Percentiles rank a stretch among this genome's conserved stretches.
These are phyloP conservation scores for Dendrocopos noguchii DNA, from an alignment of 2,113 vertebrate genomes.

Conservation along the genomic window DNA sequence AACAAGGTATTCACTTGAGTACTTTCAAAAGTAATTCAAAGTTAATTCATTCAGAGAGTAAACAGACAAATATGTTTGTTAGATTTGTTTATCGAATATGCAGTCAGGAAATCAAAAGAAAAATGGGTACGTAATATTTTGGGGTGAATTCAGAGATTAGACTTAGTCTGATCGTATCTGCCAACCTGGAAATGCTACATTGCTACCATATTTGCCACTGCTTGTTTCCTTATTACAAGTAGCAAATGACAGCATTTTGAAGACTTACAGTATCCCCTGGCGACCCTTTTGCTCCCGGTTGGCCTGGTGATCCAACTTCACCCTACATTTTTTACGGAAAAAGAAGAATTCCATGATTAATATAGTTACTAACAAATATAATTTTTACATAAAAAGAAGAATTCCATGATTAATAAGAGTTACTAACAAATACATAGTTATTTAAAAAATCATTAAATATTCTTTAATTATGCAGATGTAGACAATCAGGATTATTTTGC, in stretches of 20 bases:
- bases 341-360: background rate
- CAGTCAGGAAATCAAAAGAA: background rate
- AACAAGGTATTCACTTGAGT: background rate
- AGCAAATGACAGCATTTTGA: background rate
- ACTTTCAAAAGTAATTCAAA: background rate
- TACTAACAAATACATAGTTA: background rate
- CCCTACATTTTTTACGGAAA: conserved; percentile 70
- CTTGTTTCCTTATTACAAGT: background rate
- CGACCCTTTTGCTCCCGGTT: conserved; percentile 75
- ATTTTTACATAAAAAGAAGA: conserved; percentile 38
- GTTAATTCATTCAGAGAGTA: background rate
- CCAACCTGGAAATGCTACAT: background rate
- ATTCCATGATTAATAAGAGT: background rate
- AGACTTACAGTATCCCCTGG: conserved; percentile 76
- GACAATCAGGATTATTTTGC: too few relatives aligned
- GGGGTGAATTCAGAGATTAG: background rate
- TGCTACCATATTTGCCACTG: background rate
- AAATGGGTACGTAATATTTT: background rate
- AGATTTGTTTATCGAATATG: background rate
- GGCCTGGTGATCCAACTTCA: conserved; percentile 76
- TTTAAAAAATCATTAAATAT: background rate
- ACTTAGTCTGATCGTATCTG: background rate
- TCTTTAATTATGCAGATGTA: background rate
- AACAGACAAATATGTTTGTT: background rate
- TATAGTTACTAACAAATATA: background rate